A percentile compares a stretch with the other conserved stretches of the same genome.
phyloP scores from a whole-genome alignment of 2,113 vertebrate genomes.

The Heliornis fulica region DNA sequence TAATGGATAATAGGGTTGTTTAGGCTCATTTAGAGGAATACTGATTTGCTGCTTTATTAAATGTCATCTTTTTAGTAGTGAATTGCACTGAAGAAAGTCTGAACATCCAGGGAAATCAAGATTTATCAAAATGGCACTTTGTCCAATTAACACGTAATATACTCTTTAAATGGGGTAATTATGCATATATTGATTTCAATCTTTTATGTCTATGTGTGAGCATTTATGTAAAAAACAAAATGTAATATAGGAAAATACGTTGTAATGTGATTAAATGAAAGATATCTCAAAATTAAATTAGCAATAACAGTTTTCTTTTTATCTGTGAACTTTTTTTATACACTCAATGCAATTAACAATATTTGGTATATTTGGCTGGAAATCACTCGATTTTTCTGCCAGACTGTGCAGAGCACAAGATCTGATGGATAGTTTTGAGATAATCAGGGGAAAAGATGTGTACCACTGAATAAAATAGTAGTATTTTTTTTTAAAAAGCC shows the following conservation, averaged over 20 bases:
- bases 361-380: not conserved
- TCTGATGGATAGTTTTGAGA: not conserved
- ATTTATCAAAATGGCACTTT: not conserved
- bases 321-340: not conserved
- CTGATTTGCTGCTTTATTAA: not conserved
- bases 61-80: not conserved
- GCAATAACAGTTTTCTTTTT: not conserved
- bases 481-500: too few species aligned
- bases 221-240: not conserved
- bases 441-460: not conserved
- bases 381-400: not conserved
- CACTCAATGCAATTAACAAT: not conserved
- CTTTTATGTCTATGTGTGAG: not conserved
- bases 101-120: not conserved
- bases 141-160: not conserved
- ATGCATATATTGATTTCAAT: not conserved
- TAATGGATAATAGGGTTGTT: not conserved
- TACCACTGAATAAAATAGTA: not conserved
- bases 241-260: not conserved
- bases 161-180: not conserved
- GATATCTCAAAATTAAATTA: not conserved
- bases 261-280: not conserved
- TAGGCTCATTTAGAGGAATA: not conserved
- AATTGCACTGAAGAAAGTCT: not conserved
- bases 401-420: not conserved